Evolutionary conservation across 2,888 invertebrate genomes (phyloP), one percentile per base, ranked within the genome.

Genomic region (Lycophotia porphyrea): DNA sequence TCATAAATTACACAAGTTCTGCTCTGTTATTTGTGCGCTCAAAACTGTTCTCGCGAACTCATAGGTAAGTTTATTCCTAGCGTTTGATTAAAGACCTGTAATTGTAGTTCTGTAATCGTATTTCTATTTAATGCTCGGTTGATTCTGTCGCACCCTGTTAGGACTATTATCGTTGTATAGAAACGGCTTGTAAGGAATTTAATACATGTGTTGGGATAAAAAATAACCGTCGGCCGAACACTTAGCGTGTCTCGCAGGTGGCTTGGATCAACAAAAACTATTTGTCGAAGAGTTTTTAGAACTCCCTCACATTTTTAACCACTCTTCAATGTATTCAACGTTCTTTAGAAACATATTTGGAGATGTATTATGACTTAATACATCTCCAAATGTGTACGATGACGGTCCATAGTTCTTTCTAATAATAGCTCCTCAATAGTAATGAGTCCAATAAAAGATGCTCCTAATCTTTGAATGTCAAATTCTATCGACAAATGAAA

Each of bases 211-310:
- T 80, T 78, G 60, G 73, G 60, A 78, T 69, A 78, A 88, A 85
- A 88, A 87, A 85, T 58, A 77, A 73, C 27, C 74, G 58, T 71
- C 67, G 72, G 39, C 78, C 49, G n/a, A 81, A 82, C 83, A 83
- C 85, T 84, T 85, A 86, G 80, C 82, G 72, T 75, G 72, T 74
- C 85, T 70, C 84, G 81, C 91, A 90, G 91, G 91, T 92, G 92
- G 92, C 88, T 88, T 87, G 70, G 84, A 89, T 84, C 82, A 91
- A 92, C 90, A 91, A 81, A 84, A 89, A 82, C 76, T 90, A 84
- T 89, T 88, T 86, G 85, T 86, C 79, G 78, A 75, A 74, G 77
- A 78, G 76, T 82, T 78, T 79, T 79, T 66, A 63, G 68, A 36
- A 60, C 58, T 64, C 52, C 31, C 27, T 34, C 58, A 69, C 44